Percentiles rank a stretch among this genome's conserved stretches.
phyloP scores from a whole-genome alignment of 1,140 invertebrate genomes.

The Eupeodes corollae region DNA sequence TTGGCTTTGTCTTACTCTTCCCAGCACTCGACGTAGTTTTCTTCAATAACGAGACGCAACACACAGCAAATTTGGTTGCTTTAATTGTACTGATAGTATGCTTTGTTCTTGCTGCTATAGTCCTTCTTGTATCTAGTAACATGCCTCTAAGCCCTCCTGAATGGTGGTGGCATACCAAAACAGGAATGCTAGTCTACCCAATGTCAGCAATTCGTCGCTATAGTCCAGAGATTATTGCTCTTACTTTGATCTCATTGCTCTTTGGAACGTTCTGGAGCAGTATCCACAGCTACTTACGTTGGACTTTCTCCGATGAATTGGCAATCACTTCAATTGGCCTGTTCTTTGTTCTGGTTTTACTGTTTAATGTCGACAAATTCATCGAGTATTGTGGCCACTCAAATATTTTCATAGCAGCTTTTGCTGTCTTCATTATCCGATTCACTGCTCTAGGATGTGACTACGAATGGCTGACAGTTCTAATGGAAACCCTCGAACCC shows the following conservation, averaged over 20 bases:
- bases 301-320: conserved; percentile 36
- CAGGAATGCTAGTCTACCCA: conserved; percentile 58
- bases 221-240: conserved; percentile 53
- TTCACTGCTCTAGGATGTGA: conserved; percentile 57
- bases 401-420: conserved; percentile 68
- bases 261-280: conserved; percentile 67
- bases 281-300: conserved; percentile 62
- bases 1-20: conserved; percentile 60
- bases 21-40: conserved; percentile 50
- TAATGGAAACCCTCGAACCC: conserved; percentile 65
- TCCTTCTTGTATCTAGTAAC: conserved; percentile 28
- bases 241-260: conserved; percentile 55
- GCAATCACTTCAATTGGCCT: conserved; percentile 27
- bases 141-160: conserved; percentile 67
- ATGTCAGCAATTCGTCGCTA: conserved; percentile 62
- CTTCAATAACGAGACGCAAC: conserved; percentile 12
- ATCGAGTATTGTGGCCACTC: conserved; percentile 76
- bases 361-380: conserved; percentile 64
- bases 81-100: conserved; percentile 53
- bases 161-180: conserved; percentile 72
- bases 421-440: conserved; percentile 65
- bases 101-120: conserved; percentile 27
- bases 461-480: conserved; percentile 45
- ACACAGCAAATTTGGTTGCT: conserved; percentile 11
- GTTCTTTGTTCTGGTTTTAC: conserved; percentile 54